phyloP scores from a whole-genome alignment of 2,113 vertebrate genomes.

The Pelmatolapia mariae region DNA sequence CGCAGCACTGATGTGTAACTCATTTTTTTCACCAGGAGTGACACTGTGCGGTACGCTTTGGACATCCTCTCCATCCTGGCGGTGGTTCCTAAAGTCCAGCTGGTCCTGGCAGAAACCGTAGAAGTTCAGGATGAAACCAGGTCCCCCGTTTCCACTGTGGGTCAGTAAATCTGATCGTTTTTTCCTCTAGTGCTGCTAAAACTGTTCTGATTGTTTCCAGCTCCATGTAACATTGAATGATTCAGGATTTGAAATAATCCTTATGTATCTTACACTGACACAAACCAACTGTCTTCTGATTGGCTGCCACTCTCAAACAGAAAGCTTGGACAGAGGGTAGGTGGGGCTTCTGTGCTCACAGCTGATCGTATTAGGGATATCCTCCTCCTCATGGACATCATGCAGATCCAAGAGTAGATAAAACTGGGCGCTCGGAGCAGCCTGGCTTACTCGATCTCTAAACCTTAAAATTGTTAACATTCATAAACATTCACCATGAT shows the following conservation, averaged over 20 bases:
- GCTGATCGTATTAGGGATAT: rapidly evolving
- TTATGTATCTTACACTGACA: background rate
- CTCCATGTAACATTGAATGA: rapidly evolving
- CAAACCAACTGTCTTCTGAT: background rate
- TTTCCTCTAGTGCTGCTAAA: rapidly evolving
- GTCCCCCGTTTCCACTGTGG: conserved; percentile 85
- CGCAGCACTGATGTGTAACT: background rate
- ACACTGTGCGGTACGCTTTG: conserved; percentile 90
- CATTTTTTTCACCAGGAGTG: conserved; percentile 72
- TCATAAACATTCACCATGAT: background rate
- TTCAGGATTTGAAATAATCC: background rate
- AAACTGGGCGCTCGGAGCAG: background rate
- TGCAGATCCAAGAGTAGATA: background rate
- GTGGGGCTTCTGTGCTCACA: background rate
- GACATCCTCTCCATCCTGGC: conserved; percentile 91
- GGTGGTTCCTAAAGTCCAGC: conserved; percentile 91
- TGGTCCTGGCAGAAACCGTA: conserved; percentile 86
- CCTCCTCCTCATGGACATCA: rapidly evolving
- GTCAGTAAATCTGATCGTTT: conserved; percentile 63
- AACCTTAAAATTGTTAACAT: background rate
- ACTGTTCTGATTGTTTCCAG: background rate
- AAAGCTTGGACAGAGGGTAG: background rate
- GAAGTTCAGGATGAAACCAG: conserved; percentile 85
- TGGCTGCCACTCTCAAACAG: background rate
- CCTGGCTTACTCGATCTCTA: background rate